Conservation (phyloP, 1,140 invertebrate species). For the Glossosoma conforme region DNA sequence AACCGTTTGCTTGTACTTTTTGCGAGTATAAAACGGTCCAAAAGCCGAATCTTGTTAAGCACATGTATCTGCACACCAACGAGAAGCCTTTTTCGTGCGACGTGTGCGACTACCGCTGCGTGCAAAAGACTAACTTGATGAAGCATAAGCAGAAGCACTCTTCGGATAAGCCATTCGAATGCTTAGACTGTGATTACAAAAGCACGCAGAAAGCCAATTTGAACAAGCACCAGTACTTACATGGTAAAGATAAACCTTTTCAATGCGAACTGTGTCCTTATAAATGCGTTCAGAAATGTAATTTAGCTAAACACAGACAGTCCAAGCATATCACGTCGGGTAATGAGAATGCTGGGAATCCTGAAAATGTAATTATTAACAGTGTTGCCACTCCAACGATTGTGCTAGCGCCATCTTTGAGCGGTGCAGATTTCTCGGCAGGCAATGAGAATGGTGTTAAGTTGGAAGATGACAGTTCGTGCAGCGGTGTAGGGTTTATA, state of each 20-base stretch:
- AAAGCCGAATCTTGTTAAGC: constrained; percentile 57
- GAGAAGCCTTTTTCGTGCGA: constrained; percentile 61
- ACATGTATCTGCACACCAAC: constrained; percentile 60
- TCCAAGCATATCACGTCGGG: constrained; percentile 46
- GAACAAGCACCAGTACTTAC: constrained; percentile 41
- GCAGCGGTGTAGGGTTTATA: too few relatives aligned
- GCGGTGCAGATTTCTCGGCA: too few relatives aligned
- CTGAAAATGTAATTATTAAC: too few relatives aligned
- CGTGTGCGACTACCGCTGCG: constrained; percentile 51
- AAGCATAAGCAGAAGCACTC: constrained; percentile 48
- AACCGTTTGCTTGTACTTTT: constrained; percentile 58
- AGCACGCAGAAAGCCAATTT: constrained; percentile 35
- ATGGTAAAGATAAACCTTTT: constrained; percentile 38
- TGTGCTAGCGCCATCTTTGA: too few relatives aligned
- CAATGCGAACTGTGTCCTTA: constrained; percentile 44
- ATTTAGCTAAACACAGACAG: constrained; percentile 44
- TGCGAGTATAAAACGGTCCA: constrained; percentile 55
- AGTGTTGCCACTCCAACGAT: too few relatives aligned
- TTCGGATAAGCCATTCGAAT: constrained; percentile 38
- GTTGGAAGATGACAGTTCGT: too few relatives aligned
- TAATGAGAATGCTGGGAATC: too few relatives aligned
- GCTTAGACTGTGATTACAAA: constrained; percentile 36
- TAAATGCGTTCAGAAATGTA: constrained; percentile 43
- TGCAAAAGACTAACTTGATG: constrained; percentile 48
- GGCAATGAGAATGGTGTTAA: too few relatives aligned